phyloP scores from a whole-genome alignment of 2,797 vertebrate genomes.

The Poeciliopsis presidionis region DNA sequence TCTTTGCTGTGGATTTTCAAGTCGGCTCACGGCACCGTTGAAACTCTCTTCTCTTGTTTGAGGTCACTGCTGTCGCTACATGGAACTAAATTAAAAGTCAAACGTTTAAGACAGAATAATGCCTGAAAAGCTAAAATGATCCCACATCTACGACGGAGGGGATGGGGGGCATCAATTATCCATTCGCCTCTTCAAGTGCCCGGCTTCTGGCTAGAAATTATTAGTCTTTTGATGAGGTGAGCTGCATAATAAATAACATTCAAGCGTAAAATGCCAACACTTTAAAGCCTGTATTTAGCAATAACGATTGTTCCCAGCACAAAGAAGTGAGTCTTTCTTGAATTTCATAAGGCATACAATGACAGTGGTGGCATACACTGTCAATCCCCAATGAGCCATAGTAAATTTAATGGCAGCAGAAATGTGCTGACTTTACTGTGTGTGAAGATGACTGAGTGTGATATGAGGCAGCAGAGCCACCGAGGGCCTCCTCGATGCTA shows the following conservation, averaged over 20 bases:
- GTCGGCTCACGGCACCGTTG: constrained; percentile 50
- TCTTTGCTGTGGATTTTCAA: constrained; percentile 55
- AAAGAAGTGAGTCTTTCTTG: constrained; percentile 65
- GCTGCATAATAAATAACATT: constrained; percentile 68
- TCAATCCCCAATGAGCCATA: constrained; percentile 74
- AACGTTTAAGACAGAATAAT: constrained; percentile 44
- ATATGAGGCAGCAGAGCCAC: constrained; percentile 63
- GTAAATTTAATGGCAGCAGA: constrained; percentile 70
- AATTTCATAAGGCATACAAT: constrained; percentile 65
- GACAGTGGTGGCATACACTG: constrained; percentile 63
- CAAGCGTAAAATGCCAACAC: constrained; percentile 60
- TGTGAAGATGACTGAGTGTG: constrained; percentile 80
- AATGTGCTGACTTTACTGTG: constrained; percentile 80
- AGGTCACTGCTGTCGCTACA: constrained; percentile 50
- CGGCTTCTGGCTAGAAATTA: constrained; percentile 54
- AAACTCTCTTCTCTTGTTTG: constrained; percentile 37
- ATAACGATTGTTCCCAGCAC: constrained; percentile 65
- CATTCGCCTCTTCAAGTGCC: constrained; percentile 56
- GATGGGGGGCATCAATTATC: constrained; percentile 51
- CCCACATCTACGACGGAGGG: constrained; percentile 40
- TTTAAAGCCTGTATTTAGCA: constrained; percentile 62
- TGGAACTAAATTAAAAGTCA: constrained; percentile 47
- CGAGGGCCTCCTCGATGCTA: constrained; percentile 56
- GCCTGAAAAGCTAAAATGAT: constrained; percentile 52
- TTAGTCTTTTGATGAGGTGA: constrained; percentile 46